These are phyloP conservation scores for Nasonovia ribisnigri DNA, from an alignment of 2,888 invertebrate genomes.

Conservation along the genomic window DNA sequence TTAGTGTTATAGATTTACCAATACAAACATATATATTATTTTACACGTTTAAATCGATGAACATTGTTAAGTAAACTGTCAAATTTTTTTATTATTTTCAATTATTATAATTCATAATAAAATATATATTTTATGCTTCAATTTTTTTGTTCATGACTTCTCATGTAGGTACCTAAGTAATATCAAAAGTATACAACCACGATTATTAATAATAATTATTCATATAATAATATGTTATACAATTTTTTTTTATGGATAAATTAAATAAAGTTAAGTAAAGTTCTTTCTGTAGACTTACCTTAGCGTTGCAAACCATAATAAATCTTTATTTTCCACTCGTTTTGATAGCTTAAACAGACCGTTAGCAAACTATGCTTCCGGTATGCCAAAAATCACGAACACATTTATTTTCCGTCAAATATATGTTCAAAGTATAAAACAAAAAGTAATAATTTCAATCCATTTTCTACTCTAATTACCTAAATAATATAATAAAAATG, in stretches of 20 bases:
- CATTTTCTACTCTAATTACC: neutral
- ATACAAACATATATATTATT: neutral
- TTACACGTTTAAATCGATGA: neutral
- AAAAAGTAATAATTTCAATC: neutral
- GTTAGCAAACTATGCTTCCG: neutral
- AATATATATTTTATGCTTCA: neutral
- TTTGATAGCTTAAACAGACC: constrained; percentile 17
- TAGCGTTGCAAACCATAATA: neutral
- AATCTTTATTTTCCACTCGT: constrained; percentile 34
- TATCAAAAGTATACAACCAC: no score
- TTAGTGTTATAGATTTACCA: neutral
- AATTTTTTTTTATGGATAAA: neutral
- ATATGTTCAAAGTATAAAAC: neutral
- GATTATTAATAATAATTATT: neutral
- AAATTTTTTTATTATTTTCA: neutral
- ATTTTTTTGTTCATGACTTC: neutral
- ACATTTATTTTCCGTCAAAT: constrained; percentile 14
- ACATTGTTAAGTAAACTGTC: neutral
- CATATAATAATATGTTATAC: neutral
- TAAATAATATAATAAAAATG: neutral
- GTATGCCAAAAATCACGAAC: constrained; percentile 26
- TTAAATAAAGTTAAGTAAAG: constrained; percentile 23
- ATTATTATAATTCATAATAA: neutral
- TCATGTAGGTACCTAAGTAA: neutral
- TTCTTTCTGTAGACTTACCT: constrained; percentile 23